Base-by-base conservation (phyloP, 2,888 invertebrate species). In the Hyposoter dolosus region DNA sequence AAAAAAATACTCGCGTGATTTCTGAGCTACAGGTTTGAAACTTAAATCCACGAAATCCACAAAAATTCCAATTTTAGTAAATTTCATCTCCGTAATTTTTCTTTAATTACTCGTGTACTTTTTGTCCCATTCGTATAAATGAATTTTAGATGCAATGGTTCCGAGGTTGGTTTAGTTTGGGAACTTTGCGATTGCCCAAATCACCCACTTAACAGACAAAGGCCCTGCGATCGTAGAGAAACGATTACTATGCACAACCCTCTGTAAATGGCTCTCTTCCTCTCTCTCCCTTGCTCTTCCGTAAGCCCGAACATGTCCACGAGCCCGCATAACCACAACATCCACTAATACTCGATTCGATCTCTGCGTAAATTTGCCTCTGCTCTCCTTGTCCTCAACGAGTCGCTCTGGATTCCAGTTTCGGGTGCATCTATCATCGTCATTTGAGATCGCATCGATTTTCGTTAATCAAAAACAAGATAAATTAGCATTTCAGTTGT, bases 251-350 rank as follows among this genome's bases (percentile, higher is more conserved):
- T 47, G 71, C 45, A 47, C 15, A 71, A 32, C 47, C 71, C 47
- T 9, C 47, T 71, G 47, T 32, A 50, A 32, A 66, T 66, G 28
- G 15, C 28, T 60, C 35, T 7, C 10, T 74, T 43, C 47, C 65
- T 35, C 28, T 76, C n/a, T 66, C 47, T 76, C 47, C 19, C 10
- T n/a, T 7, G 15, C 40, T 56, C 15, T 56, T 32, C 17, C 19
- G 40, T 35, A 53, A 40, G 40, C 53, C 53, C 40, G 3, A 28
- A 69, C n/a, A 32, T 10, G 56, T 60, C 23, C 74, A 50, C 40
- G 43, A 69, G 45, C 78, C 72, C 78, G 78, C 78, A 78, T 78
- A 78, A 83, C 77, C 72, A 47, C 83, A 78, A 74, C 75, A 66
- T 72, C 66, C 45, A 68, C 72, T 53, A 53, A 69, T 78, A 78